Base-by-base conservation (phyloP, 2,888 invertebrate genomes). In the Chymomyza procnemis region DNA sequence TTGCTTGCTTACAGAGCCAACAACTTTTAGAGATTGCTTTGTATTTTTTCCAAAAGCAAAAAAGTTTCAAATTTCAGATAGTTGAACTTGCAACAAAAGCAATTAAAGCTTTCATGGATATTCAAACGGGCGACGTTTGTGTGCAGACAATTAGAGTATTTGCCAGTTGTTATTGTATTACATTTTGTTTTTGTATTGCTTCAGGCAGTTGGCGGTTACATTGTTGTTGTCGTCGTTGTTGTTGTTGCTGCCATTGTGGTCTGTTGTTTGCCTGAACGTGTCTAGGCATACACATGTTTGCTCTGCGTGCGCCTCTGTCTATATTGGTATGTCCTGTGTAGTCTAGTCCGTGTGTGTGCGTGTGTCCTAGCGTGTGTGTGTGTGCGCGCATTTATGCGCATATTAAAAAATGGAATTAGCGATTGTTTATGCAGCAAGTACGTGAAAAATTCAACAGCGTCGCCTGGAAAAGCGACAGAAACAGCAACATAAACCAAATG, bases 141-240 rank as follows among this genome's bases (percentile, higher is more conserved):
- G 1, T 26, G 26, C 26, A 26, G 26, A 6, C 6, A 26, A 26
- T 1, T 26, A 26, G 26, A 8, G 26, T 26, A 26, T 26, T 26
- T 26, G 1, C 4, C 6, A 2, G 26, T 26, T 1, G 6, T 4
- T 0, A 6, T 8, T 26, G 26, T 26, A 26, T 3, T 6, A 26
- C 26, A 3, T 1, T 26, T 3, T 26, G 26, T 1, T 4, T 26
- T 8, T 26, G 6, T 26, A 26, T 26, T 26, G 26, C 26, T 8
- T 26, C 26, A 6, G 26, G 26, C 6, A 26, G 26, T 26, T 26
- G 6, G 26, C 26, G 26, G 26, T 26, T 26, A 26, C 4, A 8
- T 46, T 59, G 59, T 59, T 41, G 14, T n/a, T 47, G 16, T 14
- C 18, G 59, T 47, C n/a, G 57, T 66, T 56, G 56, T 55, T 66